Evolutionary conservation across 92 coral and sea anemone species (phyloP), one percentile per base, ranked within the genome.

Genomic region (Metridium senile): DNA sequence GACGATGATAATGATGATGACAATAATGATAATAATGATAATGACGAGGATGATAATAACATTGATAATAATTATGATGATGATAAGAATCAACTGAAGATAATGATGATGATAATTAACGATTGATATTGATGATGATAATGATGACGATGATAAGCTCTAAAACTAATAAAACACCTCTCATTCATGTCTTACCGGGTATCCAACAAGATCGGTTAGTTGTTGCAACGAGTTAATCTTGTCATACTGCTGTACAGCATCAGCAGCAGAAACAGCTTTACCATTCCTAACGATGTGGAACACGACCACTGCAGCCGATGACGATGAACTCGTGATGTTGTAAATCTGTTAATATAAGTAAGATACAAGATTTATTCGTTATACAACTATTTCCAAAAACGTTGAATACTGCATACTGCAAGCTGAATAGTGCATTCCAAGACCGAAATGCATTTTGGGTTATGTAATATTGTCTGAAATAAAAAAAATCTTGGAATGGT

Each of bases 281-380:
- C 82, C 88, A 80, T 82, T 81, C n/a, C 73, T 77, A 0, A 74
- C 61, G 72, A 95, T 81, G 16, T 64, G 79, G 66, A 79, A 95
- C 52, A 72, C 65, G 65, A 95, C 88, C 29, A 80, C 84, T 1
- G 90, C 96, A 46, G 75, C 75, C 26, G 58, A 68, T 33, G 84
- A 74, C 72, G 76, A 85, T 47, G 87, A 75, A 51, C 66, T 47
- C 74, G 86, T 51, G 18, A 89, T 87, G 68, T 86, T 82, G 52
- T 74, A 75, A 49, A 95, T 85, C 99, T 95, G 83, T 22, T 21
- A 68, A 16, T 13, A 43, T 17, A 22, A 65, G 58, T 58, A n/a
- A n/a, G n/a, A n/a, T n/a, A n/a, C n/a, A n/a, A n/a, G n/a, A n/a
- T n/a, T n/a, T n/a, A n/a, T n/a, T n/a, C n/a, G n/a, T n/a, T n/a